phyloP scores from a whole-genome alignment of 1,140 invertebrate genomes.

The Sitobion miscanthi region DNA sequence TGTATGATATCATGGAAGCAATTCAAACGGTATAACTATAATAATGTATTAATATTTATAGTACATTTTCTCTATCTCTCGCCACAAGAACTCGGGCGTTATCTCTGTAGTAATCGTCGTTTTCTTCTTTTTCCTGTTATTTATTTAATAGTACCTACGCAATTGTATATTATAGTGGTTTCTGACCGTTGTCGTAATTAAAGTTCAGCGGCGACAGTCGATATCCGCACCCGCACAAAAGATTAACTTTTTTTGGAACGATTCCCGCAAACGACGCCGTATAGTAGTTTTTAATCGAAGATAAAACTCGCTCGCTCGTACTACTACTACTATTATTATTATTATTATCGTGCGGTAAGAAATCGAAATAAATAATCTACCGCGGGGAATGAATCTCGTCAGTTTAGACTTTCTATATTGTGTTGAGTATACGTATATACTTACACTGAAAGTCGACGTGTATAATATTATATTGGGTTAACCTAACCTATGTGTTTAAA shows the following conservation, averaged over 20 bases:
- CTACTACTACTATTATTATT: not conserved
- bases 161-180: not conserved
- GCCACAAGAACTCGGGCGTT: not conserved
- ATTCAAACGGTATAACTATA: not conserved
- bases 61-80: not conserved
- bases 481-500: not conserved
- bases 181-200: conserved; percentile 28
- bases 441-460: not conserved
- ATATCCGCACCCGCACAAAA: not conserved
- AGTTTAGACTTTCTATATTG: not conserved
- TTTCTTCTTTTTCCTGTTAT: not conserved
- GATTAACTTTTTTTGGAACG: conserved; percentile 41
- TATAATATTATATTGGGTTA: not conserved
- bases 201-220: not conserved
- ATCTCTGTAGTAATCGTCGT: not conserved
- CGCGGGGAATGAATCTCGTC: not conserved
- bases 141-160: conserved; percentile 12
- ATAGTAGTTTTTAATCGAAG: not conserved
- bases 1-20: not conserved
- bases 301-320: not conserved
- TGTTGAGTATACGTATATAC: not conserved
- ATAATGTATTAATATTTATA: not conserved
- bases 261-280: conserved; percentile 8
- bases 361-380: conserved; percentile 9
- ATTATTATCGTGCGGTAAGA: not conserved